Percentiles rank a stretch among this genome's conserved stretches.
These are phyloP conservation scores for Matsumyia berberina DNA, from an alignment of 2,888 invertebrate species.

Conservation along the genomic window DNA sequence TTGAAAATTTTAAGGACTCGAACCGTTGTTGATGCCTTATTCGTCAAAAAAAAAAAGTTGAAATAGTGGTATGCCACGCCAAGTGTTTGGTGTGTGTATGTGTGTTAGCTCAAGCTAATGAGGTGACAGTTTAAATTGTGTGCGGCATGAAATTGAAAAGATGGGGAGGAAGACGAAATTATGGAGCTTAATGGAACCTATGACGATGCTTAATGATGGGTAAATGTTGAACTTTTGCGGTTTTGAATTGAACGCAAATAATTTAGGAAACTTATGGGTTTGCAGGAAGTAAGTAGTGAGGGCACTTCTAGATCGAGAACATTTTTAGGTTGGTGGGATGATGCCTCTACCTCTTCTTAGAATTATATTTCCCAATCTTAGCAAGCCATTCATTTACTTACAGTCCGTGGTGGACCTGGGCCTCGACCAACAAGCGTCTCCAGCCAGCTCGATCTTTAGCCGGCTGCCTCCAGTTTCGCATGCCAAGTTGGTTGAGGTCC, in stretches of 20 bases:
- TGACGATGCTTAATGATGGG: conserved; percentile 67
- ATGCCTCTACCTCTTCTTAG: too few relatives aligned
- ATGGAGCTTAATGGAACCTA: conserved; percentile 42
- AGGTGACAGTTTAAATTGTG: conserved; percentile 67
- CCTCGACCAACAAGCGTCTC: too few relatives aligned
- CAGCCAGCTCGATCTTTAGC: too few relatives aligned
- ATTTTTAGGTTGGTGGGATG: too few relatives aligned
- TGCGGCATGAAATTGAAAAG: conserved; percentile 19
- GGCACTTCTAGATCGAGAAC: too few relatives aligned
- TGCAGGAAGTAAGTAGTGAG: too few relatives aligned
- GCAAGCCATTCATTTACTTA: too few relatives aligned
- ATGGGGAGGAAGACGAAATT: background rate
- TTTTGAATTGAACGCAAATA: background rate
- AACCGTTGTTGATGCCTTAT: conserved; percentile 8
- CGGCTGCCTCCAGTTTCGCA: too few relatives aligned
- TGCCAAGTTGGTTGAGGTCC: too few relatives aligned
- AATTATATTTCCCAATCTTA: too few relatives aligned
- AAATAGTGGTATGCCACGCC: conserved; percentile 48
- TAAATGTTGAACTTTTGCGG: conserved; percentile 62
- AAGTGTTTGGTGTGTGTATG: conserved; percentile 42
- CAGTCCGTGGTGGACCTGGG: too few relatives aligned
- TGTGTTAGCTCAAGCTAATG: conserved; percentile 72
- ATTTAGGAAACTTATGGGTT: background rate
- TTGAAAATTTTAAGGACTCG: conserved; percentile 56
- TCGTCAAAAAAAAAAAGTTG: conserved; percentile 38